Percentiles rank a stretch among this genome's conserved stretches.
Conservation (phyloP, 1,140 invertebrate species). For the Gonatopus flavifemur region DNA sequence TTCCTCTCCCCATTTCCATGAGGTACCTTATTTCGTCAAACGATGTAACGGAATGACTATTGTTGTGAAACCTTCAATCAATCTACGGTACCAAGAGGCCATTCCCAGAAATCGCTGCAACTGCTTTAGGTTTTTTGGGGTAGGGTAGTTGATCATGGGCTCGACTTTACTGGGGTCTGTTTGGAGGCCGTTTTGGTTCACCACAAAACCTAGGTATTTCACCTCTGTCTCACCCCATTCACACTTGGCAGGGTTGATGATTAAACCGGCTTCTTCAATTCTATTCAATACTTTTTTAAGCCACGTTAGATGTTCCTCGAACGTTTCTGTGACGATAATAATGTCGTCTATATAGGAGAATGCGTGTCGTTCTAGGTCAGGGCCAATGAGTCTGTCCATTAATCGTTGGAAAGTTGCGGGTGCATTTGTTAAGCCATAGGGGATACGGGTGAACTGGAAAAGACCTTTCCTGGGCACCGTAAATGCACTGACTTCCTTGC, state of each 20-base stretch:
- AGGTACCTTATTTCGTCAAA: constrained; percentile 12
- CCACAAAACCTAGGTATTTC: constrained; percentile 35
- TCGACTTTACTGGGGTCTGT: constrained; percentile 39
- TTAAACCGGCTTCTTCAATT: constrained; percentile 1
- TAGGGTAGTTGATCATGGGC: constrained; percentile 1
- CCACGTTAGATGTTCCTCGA: constrained; percentile 41
- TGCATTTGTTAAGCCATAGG: constrained; percentile 45
- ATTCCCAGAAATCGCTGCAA: constrained; percentile 31
- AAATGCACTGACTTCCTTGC: constrained; percentile 41
- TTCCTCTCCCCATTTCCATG: constrained; percentile 13
- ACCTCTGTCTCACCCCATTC: neutral
- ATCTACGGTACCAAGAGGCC: constrained; percentile 35
- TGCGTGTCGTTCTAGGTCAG: constrained; percentile 26
- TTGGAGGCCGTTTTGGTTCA: constrained; percentile 35
- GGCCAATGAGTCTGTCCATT: constrained; percentile 38
- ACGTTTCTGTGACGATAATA: constrained; percentile 33
- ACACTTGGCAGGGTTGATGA: constrained; percentile 9
- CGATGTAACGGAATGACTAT: constrained; percentile 25
- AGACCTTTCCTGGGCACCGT: constrained; percentile 28
- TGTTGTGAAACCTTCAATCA: constrained; percentile 31
- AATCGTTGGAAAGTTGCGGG: constrained; percentile 44
- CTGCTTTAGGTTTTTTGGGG: constrained; percentile 9
- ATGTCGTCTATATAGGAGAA: constrained; percentile 43
- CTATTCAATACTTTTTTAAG: constrained; percentile 2
- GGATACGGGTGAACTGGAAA: constrained; percentile 38